Evolutionary conservation across 2,888 invertebrate species (phyloP), one percentile per base, ranked within the genome.

Genomic region (Sipunculus nudus): DNA sequence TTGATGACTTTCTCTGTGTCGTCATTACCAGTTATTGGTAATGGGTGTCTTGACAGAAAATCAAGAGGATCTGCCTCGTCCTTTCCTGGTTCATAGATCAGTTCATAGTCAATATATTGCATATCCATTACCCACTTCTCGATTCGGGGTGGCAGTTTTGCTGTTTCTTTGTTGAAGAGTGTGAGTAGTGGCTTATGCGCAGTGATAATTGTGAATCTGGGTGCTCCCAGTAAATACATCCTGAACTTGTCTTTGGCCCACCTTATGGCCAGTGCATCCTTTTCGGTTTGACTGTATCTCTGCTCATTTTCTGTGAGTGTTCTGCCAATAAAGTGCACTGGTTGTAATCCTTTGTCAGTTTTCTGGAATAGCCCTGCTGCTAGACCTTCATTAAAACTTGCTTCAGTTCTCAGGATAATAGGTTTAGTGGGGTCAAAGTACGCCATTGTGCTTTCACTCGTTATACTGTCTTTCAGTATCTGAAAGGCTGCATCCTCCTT

Each of bases 201-300:
- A 19, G 66, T 63, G 6, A 61, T 59, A 28, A 62, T 62, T 19
- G 53, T 59, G 32, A 59, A 52, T 35, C 39, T 61, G 19, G 63
- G 61, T 21, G 67, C 62, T 45, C 67, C 61, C 28, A 61, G 39
- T 28, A 63, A 31, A 45, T 66, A 61, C 23, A 58, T 63, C 23
- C 54, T 23, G 31, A 63, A 57, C 35, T 59, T n/a, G 13, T 10
- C 32, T 31, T 35, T 53, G n/a, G n/a, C n/a, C n/a, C n/a, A n/a
- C n/a, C n/a, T 35, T 35, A 35, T 16, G 16, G 35, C 35, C 35
- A 35, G 35, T 35, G 35, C 35, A 35, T 35, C 8, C 35, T 35
- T 8, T 35, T n/a, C n/a, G n/a, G n/a, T n/a, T 35, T 35, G 35
- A 16, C 16, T 35, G 35, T 35, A 35, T 35, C 35, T 13, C 57